These are phyloP conservation scores for Morbakka virulenta DNA, from an alignment of 30 jellyfish, hydroid and myxozoan genomes.

Conservation along the genomic window DNA sequence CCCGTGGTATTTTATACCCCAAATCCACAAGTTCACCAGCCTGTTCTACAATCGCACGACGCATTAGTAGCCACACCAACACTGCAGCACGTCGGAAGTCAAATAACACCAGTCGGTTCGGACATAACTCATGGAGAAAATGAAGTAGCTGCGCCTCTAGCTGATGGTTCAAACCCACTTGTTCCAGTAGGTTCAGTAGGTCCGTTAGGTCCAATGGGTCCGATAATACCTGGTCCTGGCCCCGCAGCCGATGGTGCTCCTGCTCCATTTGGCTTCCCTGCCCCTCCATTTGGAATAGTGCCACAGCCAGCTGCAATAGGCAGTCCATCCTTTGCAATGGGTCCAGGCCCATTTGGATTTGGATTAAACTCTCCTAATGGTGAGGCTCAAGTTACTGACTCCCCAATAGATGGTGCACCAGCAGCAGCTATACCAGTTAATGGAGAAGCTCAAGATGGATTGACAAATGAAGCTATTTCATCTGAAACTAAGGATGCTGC, in stretches of 20 bases:
- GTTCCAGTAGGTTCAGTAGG: neutral
- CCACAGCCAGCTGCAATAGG: neutral
- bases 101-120: constrained; percentile 82
- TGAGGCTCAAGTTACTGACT: too few relatives aligned
- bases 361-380: too few relatives aligned
- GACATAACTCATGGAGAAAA: constrained; percentile 13
- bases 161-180: neutral
- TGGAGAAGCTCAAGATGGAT: neutral
- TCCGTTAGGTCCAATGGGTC: constrained; percentile 1
- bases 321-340: neutral
- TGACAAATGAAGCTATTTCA: neutral
- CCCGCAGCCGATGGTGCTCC: constrained; percentile 9
- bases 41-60: constrained; percentile 80
- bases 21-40: constrained; percentile 91
- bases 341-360: too few relatives aligned
- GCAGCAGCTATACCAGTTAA: too few relatives aligned
- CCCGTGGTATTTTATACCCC: constrained; percentile 98
- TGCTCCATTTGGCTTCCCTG: neutral
- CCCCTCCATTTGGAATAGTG: neutral
- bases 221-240: constrained; percentile 7
- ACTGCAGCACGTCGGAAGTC: constrained; percentile 83
- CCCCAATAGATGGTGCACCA: too few relatives aligned
- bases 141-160: neutral
- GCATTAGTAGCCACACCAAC: constrained; percentile 71
- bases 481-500: too few relatives aligned